Conservation (phyloP, 1,140 invertebrate genomes). For the Drosophila pectinifera region DNA sequence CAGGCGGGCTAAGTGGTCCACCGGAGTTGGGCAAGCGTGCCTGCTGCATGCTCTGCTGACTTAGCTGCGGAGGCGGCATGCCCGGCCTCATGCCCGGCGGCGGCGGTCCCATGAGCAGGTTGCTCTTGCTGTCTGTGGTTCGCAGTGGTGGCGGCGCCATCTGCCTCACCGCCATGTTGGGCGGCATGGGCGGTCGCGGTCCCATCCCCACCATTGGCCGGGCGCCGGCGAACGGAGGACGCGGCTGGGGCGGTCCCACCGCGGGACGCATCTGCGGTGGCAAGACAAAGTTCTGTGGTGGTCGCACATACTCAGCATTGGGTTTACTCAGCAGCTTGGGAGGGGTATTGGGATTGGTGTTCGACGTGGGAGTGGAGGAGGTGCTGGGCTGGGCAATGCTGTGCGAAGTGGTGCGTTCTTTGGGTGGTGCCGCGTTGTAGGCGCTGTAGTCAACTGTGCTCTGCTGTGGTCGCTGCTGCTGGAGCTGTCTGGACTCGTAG, state of each 20-base stretch:
- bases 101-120: conserved; percentile 73
- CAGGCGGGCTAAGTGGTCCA: conserved; percentile 72
- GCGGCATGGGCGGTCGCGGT: conserved; percentile 71
- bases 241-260: conserved; percentile 64
- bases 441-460: conserved; percentile 14
- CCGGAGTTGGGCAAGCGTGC: conserved; percentile 56
- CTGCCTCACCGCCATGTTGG: conserved; percentile 59
- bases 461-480: conserved; percentile 18
- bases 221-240: conserved; percentile 74
- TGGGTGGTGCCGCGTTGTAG: conserved; percentile 17
- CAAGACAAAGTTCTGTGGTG: conserved; percentile 64
- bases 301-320: conserved; percentile 57
- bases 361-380: conserved; percentile 1
- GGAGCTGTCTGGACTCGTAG: conserved; percentile 3
- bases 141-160: conserved; percentile 71
- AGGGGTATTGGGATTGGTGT: conserved; percentile 12
- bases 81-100: conserved; percentile 59
- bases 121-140: conserved; percentile 78
- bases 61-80: conserved; percentile 63
- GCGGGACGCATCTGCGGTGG: conserved; percentile 73
- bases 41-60: conserved; percentile 62
- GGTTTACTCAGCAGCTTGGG: conserved; percentile 31
- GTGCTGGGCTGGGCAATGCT: conserved; percentile 19
- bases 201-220: conserved; percentile 71
- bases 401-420: conserved; percentile 47